Conservation (phyloP, 2,888 invertebrate species). For the Mimas tiliae region DNA sequence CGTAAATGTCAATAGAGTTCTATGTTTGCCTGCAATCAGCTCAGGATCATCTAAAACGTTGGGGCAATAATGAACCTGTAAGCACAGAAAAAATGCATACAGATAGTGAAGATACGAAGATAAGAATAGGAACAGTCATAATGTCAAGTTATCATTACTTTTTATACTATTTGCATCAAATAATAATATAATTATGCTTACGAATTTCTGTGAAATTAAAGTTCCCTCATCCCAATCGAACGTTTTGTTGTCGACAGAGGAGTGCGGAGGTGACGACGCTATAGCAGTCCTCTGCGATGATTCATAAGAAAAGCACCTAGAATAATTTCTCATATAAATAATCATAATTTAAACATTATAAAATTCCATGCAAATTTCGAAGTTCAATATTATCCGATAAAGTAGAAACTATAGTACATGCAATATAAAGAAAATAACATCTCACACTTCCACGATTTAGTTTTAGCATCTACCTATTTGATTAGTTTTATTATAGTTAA, state of each 20-base stretch:
- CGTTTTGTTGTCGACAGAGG: slow-evolving; percentile 72
- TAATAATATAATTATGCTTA: slow-evolving; percentile 52
- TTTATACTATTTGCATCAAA: slow-evolving; percentile 21
- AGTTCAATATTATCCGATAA: neutral
- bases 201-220: slow-evolving; percentile 72
- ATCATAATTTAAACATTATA: neutral
- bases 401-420: slow-evolving; percentile 15
- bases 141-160: too few species aligned
- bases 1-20: slow-evolving; percentile 93
- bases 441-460: slow-evolving; percentile 17
- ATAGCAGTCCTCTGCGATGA: slow-evolving; percentile 86
- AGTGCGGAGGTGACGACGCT: slow-evolving; percentile 74
- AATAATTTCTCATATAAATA: slow-evolving; percentile 33
- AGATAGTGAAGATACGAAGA: neutral
- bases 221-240: slow-evolving; percentile 82
- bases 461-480: slow-evolving; percentile 12
- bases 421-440: slow-evolving; percentile 18
- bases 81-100: slow-evolving; percentile 27
- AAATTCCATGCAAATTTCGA: neutral
- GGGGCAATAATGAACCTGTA: slow-evolving; percentile 89
- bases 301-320: slow-evolving; percentile 91
- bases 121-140: too few species aligned
- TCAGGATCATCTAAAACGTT: slow-evolving; percentile 97
- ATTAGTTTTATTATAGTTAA: too few species aligned
- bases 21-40: slow-evolving; percentile 94